phyloP scores from a whole-genome alignment of 2,888 invertebrate species.

The Pimpla rufipes region DNA sequence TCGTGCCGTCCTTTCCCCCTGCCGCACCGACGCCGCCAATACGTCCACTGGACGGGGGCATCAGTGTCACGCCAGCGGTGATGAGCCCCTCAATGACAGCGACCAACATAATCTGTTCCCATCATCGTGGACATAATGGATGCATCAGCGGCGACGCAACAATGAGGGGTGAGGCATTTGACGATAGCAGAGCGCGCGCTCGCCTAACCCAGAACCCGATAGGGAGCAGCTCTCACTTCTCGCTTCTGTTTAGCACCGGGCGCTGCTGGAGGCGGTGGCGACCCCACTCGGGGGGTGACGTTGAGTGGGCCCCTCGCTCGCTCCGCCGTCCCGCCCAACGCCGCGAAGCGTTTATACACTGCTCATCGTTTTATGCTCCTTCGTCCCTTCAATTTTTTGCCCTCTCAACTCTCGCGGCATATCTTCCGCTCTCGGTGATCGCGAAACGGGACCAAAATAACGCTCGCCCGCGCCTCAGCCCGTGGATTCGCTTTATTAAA shows the following conservation, averaged over 20 bases:
- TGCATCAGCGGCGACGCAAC: constrained; percentile 78
- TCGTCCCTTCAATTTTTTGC: constrained; percentile 28
- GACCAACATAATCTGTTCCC: constrained; percentile 84
- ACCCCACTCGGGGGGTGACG: constrained; percentile 21
- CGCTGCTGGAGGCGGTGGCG: constrained; percentile 25
- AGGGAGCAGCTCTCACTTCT: constrained; percentile 40
- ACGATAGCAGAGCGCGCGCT: constrained; percentile 67
- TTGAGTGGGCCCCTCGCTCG: constrained; percentile 61
- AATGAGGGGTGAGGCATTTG: constrained; percentile 76
- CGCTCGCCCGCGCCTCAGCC: constrained; percentile 66
- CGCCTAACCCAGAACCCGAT: constrained; percentile 64
- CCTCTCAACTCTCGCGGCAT: background rate
- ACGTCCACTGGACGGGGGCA: constrained; percentile 72
- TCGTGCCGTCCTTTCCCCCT: constrained; percentile 52
- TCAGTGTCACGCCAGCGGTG: constrained; percentile 81
- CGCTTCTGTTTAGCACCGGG: constrained; percentile 25
- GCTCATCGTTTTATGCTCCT: constrained; percentile 51
- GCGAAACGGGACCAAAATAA: constrained; percentile 56
- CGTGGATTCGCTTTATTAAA: constrained; percentile 83
- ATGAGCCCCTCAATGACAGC: constrained; percentile 83
- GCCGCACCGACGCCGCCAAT: background rate
- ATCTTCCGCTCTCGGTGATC: constrained; percentile 41
- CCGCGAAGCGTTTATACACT: constrained; percentile 48
- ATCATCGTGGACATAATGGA: constrained; percentile 83
- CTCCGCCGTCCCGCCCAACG: constrained; percentile 34